Evolutionary conservation across 2,113 vertebrate genomes (phyloP), one percentile per base, ranked within the genome.

Genomic region (Sinosuthora webbiana): DNA sequence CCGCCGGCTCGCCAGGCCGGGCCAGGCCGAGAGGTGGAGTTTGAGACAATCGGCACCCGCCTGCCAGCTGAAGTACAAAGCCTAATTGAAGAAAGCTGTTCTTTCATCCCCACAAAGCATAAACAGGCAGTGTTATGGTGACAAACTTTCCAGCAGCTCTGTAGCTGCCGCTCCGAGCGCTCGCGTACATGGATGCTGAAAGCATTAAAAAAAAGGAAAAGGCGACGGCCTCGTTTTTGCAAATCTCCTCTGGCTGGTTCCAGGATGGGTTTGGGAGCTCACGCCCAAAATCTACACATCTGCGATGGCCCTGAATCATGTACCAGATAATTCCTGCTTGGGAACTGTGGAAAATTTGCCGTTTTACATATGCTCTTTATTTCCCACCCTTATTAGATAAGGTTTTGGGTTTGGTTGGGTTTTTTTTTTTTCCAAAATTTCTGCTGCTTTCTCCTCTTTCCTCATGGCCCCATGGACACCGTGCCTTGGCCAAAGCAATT

Each of bases 1-100:
- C n/a, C n/a, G n/a, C n/a, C 35, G 5, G 57, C 44, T 95, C 60
- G 28, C 45, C 2, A 7, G 35, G 60, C 77, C 41, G 8, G 63
- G 62, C 88, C 49, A 55, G 7, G 10, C 2, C 0, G 25, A 62
- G 91, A 91, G 87, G 89, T 87, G 81, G 95, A 57, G 90, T 82
- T 93, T 49, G 31, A 84, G 91, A 95, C 84, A 95, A 92, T 64
- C 89, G 3, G 67, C 83, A 87, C 86, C 50, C 64, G 68, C 83
- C 85, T 92, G 93, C 74, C 94, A 97, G 91, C 92, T 94, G 83
- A 77, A 90, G 69, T 63, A 91, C 94, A 96, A 97, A 94, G 83
- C 77, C 83, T 97, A 95, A 96, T 97, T 97, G 95, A 91, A 90
- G 90, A 97, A 95, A 95, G 90, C 95, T 97, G 94, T 96, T 93